A percentile compares a stretch with the other conserved stretches of the same genome.
Evolutionary conservation across 2,113 vertebrate species (phyloP).

Genomic region (mouse (Mus musculus)): DNA sequence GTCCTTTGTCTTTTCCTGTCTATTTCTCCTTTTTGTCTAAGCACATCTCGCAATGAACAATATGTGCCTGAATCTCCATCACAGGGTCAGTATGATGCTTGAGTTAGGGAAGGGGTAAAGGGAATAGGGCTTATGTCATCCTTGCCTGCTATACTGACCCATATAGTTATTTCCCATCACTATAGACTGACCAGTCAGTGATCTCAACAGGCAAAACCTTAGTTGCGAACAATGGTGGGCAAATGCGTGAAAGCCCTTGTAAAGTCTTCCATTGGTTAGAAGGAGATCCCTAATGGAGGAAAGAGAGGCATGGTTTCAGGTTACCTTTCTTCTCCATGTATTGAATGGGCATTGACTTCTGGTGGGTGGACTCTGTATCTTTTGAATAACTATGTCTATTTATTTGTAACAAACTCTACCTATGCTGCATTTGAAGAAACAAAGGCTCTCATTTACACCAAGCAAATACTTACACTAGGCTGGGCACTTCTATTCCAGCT

Average conservation of each 20-base stretch:
- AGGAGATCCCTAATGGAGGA: background rate
- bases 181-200: background rate
- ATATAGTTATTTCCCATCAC: background rate
- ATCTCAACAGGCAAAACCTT: background rate
- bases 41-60: background rate
- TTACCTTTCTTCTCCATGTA: background rate
- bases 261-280: background rate
- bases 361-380: background rate
- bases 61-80: background rate
- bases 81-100: background rate
- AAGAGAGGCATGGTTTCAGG: background rate
- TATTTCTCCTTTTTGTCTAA: background rate
- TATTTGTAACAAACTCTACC: background rate
- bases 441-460: background rate
- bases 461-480: background rate
- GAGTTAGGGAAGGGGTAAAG: background rate
- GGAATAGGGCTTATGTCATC: background rate
- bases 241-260: background rate
- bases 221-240: background rate
- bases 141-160: background rate
- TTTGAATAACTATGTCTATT: background rate
- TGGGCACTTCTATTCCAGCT: background rate
- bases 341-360: background rate
- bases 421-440: background rate
- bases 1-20: too few relatives aligned